Conservation (phyloP, 2,797 vertebrate species). For the Pantherophis alleghaniensis region DNA sequence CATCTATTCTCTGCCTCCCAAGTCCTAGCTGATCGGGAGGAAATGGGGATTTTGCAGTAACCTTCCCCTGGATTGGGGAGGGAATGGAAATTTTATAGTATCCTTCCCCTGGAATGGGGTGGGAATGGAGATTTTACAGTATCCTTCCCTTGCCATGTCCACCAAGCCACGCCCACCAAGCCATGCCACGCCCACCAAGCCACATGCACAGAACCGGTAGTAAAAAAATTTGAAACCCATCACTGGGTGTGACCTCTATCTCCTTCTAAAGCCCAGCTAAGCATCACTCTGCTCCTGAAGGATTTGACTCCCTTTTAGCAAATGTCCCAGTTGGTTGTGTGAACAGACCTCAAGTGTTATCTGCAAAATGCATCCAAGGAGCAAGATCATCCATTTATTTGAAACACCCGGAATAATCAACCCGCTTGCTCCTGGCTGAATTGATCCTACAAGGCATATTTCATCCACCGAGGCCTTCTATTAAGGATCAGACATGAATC, state of each 20-base stretch:
- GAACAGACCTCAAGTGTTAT: constrained; percentile 25
- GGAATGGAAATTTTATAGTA: too few relatives aligned
- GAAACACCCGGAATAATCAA: constrained; percentile 14
- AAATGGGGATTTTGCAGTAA: too few relatives aligned
- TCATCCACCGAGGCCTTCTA: not conserved
- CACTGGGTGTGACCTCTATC: not conserved
- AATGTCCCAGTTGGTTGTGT: constrained; percentile 20
- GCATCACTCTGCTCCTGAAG: not conserved
- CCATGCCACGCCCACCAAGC: too few relatives aligned
- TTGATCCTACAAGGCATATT: not conserved
- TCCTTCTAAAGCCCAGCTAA: not conserved
- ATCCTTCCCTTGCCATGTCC: too few relatives aligned
- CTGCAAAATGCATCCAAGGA: not conserved
- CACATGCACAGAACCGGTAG: too few relatives aligned
- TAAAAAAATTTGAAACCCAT: too few relatives aligned
- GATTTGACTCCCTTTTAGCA: not conserved
- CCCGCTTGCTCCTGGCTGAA: not conserved
- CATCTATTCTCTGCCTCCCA: too few relatives aligned
- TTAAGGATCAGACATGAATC: constrained; percentile 18
- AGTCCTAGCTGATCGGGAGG: too few relatives aligned
- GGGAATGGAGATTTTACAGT: too few relatives aligned
- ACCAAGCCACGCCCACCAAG: too few relatives aligned
- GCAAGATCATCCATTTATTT: not conserved
- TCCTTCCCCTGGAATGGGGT: too few relatives aligned
- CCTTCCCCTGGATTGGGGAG: too few relatives aligned